Evolutionary conservation across 2,888 invertebrate species (phyloP).

Genomic region (Litoditis marina): DNA sequence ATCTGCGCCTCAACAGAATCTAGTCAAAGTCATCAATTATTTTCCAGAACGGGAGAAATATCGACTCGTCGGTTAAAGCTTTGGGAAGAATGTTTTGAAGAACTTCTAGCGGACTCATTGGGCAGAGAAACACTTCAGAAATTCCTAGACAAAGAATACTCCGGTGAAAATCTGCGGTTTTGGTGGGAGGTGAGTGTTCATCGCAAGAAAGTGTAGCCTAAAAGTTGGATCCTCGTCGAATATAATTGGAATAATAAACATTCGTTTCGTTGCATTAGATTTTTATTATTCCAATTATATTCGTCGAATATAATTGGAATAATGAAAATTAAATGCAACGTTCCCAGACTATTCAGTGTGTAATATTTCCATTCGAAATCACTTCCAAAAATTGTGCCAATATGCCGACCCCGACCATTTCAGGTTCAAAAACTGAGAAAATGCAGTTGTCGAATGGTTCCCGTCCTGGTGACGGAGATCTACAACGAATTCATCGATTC

Average conservation of each 20-base stretch:
- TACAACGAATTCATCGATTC: conserved; percentile 80
- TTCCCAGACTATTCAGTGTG: too few species aligned
- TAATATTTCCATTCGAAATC: too few species aligned
- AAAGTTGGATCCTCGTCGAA: too few species aligned
- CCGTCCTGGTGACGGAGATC: conserved; percentile 74
- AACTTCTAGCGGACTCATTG: conserved; percentile 84
- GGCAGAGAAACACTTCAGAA: conserved; percentile 92
- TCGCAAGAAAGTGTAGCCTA: too few species aligned
- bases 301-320: too few species aligned
- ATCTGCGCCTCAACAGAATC: neutral
- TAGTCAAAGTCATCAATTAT: neutral
- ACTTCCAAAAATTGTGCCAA: too few species aligned
- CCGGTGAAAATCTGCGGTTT: conserved; percentile 93
- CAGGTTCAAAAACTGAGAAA: conserved; percentile 78
- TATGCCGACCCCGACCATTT: neutral
- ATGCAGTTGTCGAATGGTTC: conserved; percentile 80
- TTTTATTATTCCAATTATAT: too few species aligned
- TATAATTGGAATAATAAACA: too few species aligned
- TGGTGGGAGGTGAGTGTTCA: conserved; percentile 55
- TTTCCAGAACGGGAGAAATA: conserved; percentile 73
- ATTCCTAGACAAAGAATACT: conserved; percentile 96
- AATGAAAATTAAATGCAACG: too few species aligned
- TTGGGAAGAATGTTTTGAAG: conserved; percentile 94
- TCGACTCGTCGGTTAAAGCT: conserved; percentile 86
- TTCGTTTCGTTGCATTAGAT: too few species aligned